Conservation (phyloP, 2,113 vertebrate species). For the Melierax canorus region DNA sequence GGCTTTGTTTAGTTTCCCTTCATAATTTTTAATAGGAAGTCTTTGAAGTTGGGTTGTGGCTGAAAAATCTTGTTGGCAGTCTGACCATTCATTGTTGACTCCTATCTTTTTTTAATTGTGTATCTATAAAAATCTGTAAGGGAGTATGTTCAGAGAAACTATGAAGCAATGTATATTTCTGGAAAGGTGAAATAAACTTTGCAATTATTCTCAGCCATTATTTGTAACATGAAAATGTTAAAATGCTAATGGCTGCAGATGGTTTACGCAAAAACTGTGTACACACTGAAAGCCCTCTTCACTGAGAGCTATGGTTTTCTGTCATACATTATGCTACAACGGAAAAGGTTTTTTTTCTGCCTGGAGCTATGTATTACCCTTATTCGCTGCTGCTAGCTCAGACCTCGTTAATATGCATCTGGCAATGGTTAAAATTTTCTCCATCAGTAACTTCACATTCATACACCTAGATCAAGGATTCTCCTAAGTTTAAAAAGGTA, state of each 20-base stretch:
- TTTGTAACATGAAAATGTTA: slow-evolving; percentile 13
- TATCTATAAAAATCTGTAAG: slow-evolving; percentile 4
- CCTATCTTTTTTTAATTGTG: neutral
- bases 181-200: slow-evolving; percentile 36
- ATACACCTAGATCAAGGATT: neutral
- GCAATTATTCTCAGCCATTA: slow-evolving; percentile 31
- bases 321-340: neutral
- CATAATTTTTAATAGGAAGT: slow-evolving; percentile 41
- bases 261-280: slow-evolving; percentile 12
- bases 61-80: slow-evolving; percentile 14
- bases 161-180: slow-evolving; percentile 26
- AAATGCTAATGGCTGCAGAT: slow-evolving; percentile 20
- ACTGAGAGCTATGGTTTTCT: neutral
- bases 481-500: neutral
- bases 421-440: slow-evolving; percentile 14
- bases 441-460: neutral
- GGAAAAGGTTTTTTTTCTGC: neutral
- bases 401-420: neutral
- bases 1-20: slow-evolving; percentile 35
- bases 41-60: slow-evolving; percentile 23
- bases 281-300: neutral
- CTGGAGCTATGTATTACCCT: neutral
- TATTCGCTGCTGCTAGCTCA: neutral
- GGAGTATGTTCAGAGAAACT: neutral
- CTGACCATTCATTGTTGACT: slow-evolving; percentile 8